Evolutionary conservation across 2,797 vertebrate genomes (phyloP).

Genomic region (Alectoris magna): DNA sequence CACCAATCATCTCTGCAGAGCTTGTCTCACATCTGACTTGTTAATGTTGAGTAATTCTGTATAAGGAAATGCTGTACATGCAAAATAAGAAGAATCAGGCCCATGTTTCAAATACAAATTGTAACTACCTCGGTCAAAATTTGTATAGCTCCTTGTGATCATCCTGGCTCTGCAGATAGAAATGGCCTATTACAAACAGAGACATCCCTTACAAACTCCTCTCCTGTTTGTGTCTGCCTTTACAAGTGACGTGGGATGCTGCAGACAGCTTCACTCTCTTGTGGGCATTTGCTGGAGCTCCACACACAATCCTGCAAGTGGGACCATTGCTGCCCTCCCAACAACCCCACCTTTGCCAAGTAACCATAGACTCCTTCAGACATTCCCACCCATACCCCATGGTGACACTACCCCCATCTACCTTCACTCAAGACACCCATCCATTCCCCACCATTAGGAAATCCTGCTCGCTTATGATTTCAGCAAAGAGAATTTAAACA

Average conservation of each 20-base stretch:
- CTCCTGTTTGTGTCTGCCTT: not conserved
- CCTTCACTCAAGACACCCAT: not conserved
- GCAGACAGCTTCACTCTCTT: not conserved
- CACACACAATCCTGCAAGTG: not conserved
- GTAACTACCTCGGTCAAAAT: slow-evolving; percentile 22
- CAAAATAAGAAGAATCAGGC: slow-evolving; percentile 3
- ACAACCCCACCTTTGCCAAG: not conserved
- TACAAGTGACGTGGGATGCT: not conserved
- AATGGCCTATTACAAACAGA: not conserved
- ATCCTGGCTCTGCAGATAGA: not conserved
- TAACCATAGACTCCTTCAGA: not conserved
- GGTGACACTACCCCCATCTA: not conserved
- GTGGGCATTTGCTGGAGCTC: not conserved
- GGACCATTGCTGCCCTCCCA: not conserved
- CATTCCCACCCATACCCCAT: not conserved
- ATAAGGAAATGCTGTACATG: not conserved
- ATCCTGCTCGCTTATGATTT: not conserved
- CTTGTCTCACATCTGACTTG: slow-evolving; percentile 13
- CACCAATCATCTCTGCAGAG: not conserved
- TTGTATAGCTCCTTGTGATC: not conserved
- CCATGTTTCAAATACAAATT: not conserved
- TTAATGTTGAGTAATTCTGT: not conserved
- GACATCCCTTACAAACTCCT: not conserved
- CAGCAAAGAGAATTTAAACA: not conserved
- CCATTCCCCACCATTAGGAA: not conserved